These are phyloP conservation scores for Rhinophrynus dorsalis DNA, from an alignment of 2,797 vertebrate genomes.

Conservation along the genomic window DNA sequence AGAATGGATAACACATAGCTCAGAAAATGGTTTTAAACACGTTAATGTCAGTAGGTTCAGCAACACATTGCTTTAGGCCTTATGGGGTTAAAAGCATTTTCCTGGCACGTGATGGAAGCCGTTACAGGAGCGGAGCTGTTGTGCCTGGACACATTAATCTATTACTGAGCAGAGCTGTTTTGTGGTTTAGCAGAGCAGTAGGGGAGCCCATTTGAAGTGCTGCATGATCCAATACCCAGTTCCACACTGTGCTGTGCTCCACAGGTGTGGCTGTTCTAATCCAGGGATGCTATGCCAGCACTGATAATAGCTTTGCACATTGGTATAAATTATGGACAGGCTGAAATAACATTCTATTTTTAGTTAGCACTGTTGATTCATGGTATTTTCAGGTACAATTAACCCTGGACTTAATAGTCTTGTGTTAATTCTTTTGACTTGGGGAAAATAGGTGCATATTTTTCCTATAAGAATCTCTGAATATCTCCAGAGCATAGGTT, in stretches of 20 bases:
- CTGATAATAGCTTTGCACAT: slow-evolving; percentile 34
- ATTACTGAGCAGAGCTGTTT: slow-evolving; percentile 23
- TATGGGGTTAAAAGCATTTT: too few relatives aligned
- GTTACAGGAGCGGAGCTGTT: slow-evolving; percentile 29
- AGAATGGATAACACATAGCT: too few relatives aligned
- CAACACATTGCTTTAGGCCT: too few relatives aligned
- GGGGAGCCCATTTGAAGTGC: slow-evolving; percentile 41
- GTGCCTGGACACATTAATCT: slow-evolving; percentile 33
- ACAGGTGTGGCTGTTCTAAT: slow-evolving; percentile 34
- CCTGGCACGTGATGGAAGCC: slow-evolving; percentile 6
- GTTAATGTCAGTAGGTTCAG: too few relatives aligned
- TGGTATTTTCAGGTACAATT: slow-evolving; percentile 2
- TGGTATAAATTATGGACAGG: slow-evolving; percentile 33
- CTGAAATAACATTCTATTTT: slow-evolving; percentile 29
- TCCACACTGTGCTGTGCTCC: slow-evolving; percentile 26
- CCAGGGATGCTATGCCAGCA: neutral
- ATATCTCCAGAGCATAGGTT: neutral
- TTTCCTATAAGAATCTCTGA: neutral
- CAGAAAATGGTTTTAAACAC: too few relatives aligned
- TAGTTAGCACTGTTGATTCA: slow-evolving; percentile 1
- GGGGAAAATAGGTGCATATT: neutral
- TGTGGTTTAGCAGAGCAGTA: slow-evolving; percentile 31
- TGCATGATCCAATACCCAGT: slow-evolving; percentile 29
- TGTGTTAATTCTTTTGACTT: neutral
- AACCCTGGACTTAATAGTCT: neutral